These are phyloP conservation scores for Habroteleia sp. DNA, from an alignment of 2,888 invertebrate species.

Conservation along the genomic window DNA sequence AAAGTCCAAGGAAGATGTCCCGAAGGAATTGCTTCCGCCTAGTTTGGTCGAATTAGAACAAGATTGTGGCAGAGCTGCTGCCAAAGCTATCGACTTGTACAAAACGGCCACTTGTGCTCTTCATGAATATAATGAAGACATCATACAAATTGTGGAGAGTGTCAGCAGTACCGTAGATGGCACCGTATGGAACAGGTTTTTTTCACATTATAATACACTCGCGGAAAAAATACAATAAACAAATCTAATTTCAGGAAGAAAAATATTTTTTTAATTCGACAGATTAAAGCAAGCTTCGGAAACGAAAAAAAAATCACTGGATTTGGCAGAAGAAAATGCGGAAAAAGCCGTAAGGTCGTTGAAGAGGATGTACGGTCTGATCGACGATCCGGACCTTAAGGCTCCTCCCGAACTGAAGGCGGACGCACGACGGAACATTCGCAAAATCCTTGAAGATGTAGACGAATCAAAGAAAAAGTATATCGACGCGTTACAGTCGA, in stretches of 20 bases:
- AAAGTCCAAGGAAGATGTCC: conserved; percentile 61
- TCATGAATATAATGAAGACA: conserved; percentile 82
- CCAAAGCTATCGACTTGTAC: conserved; percentile 86
- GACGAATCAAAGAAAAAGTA: conserved; percentile 83
- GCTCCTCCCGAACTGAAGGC: conserved; percentile 78
- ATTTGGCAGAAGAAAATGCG: conserved; percentile 84
- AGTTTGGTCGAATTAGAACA: conserved; percentile 83
- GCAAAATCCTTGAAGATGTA: conserved; percentile 83
- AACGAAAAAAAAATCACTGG: conserved; percentile 83
- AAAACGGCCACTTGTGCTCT: conserved; percentile 84
- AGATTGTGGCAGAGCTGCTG: conserved; percentile 83
- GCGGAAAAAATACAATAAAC: no score
- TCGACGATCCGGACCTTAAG: conserved; percentile 80
- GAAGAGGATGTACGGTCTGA: conserved; percentile 79
- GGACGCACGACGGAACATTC: conserved; percentile 75
- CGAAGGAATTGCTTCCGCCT: conserved; percentile 73
- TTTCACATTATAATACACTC: no score
- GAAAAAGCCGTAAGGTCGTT: conserved; percentile 82
- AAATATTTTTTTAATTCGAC: not conserved
- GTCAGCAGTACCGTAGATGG: conserved; percentile 62
- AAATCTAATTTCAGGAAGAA: no score
- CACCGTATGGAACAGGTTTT: conserved; percentile 75
- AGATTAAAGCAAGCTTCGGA: conserved; percentile 83
- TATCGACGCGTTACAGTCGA: conserved; percentile 83
- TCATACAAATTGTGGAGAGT: conserved; percentile 73